These are phyloP conservation scores for Lepidurus packardi DNA, from an alignment of 1,140 invertebrate genomes.

Conservation along the genomic window DNA sequence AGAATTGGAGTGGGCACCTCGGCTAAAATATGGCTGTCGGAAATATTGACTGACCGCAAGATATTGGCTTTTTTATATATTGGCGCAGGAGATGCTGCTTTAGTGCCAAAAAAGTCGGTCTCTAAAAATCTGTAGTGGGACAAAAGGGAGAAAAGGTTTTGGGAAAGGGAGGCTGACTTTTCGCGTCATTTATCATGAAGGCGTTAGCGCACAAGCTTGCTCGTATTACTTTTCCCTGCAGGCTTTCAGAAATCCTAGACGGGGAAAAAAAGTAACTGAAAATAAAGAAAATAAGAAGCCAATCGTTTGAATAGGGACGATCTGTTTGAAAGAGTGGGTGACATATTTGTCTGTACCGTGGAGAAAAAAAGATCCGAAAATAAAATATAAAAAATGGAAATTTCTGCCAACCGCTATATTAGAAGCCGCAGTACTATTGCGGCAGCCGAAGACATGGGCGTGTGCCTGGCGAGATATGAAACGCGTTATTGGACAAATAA, in stretches of 20 bases:
- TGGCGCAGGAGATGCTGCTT: not conserved
- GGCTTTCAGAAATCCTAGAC: not conserved
- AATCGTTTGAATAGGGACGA: not conserved
- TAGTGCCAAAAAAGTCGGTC: not conserved
- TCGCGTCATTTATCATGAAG: not conserved
- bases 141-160: not conserved
- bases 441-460: not conserved
- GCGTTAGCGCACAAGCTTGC: not conserved
- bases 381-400: not conserved
- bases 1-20: not conserved
- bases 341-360: not conserved
- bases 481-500: not conserved
- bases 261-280: not conserved
- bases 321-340: not conserved
- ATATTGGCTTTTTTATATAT: conserved; percentile 20
- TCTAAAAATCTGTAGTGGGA: not conserved
- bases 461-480: not conserved
- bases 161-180: not conserved
- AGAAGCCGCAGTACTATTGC: not conserved
- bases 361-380: not conserved
- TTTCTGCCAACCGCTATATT: not conserved
- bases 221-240: not conserved
- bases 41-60: conserved; percentile 19
- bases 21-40: not conserved
- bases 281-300: not conserved